These are phyloP conservation scores for Incurvaria masculella DNA, from an alignment of 2,888 invertebrate genomes.

Conservation along the genomic window DNA sequence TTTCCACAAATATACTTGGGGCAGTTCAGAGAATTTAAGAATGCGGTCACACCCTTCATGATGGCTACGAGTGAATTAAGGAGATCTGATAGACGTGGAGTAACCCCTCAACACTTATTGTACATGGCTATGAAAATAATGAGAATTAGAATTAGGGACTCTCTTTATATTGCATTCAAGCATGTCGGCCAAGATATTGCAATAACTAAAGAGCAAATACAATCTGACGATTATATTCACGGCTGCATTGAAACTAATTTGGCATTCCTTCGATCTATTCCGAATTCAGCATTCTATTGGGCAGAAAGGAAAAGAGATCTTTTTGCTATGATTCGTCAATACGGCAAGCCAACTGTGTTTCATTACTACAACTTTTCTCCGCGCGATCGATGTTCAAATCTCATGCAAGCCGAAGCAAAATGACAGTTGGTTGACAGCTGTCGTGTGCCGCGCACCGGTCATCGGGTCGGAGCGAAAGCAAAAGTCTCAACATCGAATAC, in stretches of 20 bases:
- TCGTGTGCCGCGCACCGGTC: no score
- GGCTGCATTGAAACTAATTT: constrained; percentile 24
- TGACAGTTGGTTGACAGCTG: no score
- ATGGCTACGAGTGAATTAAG: constrained; percentile 17
- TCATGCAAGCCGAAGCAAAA: no score
- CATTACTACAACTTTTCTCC: no score
- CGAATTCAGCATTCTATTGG: constrained; percentile 31
- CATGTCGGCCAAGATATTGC: constrained; percentile 20
- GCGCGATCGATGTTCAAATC: no score
- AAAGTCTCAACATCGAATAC: no score
- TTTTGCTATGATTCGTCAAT: constrained; percentile 32
- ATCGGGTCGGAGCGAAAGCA: no score
- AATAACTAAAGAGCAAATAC: constrained; percentile 22
- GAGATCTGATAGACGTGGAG: constrained; percentile 23
- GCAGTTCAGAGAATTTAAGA: constrained; percentile 20
- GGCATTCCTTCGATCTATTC: constrained; percentile 26
- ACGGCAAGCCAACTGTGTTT: constrained; percentile 30
- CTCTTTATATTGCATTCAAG: constrained; percentile 17
- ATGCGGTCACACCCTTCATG: constrained; percentile 15
- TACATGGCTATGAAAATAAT: constrained; percentile 23
- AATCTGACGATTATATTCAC: constrained; percentile 23
- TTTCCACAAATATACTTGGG: constrained; percentile 26
- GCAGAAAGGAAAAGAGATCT: constrained; percentile 26
- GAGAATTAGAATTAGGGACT: constrained; percentile 11
- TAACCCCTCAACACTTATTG: constrained; percentile 21